Base-by-base conservation (phyloP, 2,113 vertebrate species). In the Poeciliopsis prolifica region DNA sequence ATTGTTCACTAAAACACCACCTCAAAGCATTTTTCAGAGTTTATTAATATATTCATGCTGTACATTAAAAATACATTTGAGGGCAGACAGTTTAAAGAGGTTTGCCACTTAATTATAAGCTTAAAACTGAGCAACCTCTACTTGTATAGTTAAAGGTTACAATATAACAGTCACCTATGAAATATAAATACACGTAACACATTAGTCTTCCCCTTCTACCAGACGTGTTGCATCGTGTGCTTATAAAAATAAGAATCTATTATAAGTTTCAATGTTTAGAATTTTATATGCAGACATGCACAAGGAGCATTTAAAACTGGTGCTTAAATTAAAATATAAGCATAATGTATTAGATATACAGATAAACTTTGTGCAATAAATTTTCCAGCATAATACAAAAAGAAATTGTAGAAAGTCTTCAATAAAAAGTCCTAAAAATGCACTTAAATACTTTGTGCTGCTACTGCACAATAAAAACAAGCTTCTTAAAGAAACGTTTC, bases 181-280 rank as follows among this genome's bases (percentile, higher is more conserved):
- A 24, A 80, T 87, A 85, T 89, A 87, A 84, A 86, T 88, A 77
- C 40, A 68, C 5, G 6, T 29, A 68, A 44, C 12, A 67, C 6
- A 22, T n/a, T 26, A 35, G 40, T 24, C 54, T 17, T 35, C 22
- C 11, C 14, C n/a, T 29, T 26, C 44, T 28, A n/a, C 37, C 62
- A 54, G 62, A 77, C 60, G 40, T 24, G 51, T 19, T 48, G 33
- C 19, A 74, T 35, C 7, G 5, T 17, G 7, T 22, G 31, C 68
- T 26, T 33, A 40, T 60, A 14, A 42, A 74, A 63, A 74, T 28
- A 11, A 0, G 10, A 44, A 37, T 22, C 14, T 44, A 54, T 30
- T 37, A 26, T 22, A 0, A 1, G 29, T 33, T 24, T 11, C 35
- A 65, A 69, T 29, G 8, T 28, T 65, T 14, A 40, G 33, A 1